These are phyloP conservation scores for Parnassius mnemosyne DNA, from an alignment of 2,888 invertebrate genomes.

Conservation along the genomic window DNA sequence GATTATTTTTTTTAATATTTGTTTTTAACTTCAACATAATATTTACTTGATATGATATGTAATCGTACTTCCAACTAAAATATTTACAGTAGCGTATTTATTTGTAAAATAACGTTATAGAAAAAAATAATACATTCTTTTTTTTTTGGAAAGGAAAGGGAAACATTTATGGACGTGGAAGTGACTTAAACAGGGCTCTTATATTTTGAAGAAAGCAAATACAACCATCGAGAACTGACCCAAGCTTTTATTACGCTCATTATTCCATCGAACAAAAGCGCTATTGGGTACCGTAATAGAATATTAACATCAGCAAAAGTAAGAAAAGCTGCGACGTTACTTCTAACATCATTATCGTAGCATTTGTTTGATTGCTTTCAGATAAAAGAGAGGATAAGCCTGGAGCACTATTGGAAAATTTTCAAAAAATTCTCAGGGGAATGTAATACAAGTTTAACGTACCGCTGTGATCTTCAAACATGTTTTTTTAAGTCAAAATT, in stretches of 20 bases:
- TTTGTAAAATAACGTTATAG: too few species aligned
- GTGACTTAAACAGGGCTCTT: constrained; percentile 7
- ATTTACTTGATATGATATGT: too few species aligned
- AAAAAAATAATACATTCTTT: background rate
- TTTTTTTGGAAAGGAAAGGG: background rate
- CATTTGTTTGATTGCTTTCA: constrained; percentile 62
- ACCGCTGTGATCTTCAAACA: constrained; percentile 32
- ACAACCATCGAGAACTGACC: constrained; percentile 21
- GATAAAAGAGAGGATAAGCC: constrained; percentile 52
- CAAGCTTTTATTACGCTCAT: constrained; percentile 39
- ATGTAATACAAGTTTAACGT: constrained; percentile 48
- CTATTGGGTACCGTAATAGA: constrained; percentile 42
- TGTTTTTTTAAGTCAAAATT: constrained; percentile 20
- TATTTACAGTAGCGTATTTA: too few species aligned
- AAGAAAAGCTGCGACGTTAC: constrained; percentile 43
- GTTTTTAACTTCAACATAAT: too few species aligned
- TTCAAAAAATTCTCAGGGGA: constrained; percentile 60
- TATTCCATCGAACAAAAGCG: constrained; percentile 41
- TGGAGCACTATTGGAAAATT: constrained; percentile 46
- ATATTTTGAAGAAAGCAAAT: constrained; percentile 15
- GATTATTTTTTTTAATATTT: too few species aligned
- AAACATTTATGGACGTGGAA: background rate
- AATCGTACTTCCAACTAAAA: too few species aligned
- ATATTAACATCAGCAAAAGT: constrained; percentile 47
- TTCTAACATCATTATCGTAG: constrained; percentile 55